Base-by-base conservation (phyloP, 2,113 vertebrate genomes). In the Laticauda colubrina region DNA sequence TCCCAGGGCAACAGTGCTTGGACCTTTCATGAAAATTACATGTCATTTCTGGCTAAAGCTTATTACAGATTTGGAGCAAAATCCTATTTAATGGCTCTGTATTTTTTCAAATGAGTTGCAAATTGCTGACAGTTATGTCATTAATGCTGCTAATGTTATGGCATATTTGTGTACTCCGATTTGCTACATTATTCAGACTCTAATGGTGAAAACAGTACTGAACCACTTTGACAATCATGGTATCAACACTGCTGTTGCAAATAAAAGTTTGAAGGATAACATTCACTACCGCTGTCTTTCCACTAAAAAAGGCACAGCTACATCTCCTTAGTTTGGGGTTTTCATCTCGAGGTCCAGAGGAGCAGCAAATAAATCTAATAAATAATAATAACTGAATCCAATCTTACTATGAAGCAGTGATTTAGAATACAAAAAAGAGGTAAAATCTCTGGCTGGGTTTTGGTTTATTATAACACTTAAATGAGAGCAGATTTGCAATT, bases 381-480 rank as follows among this genome's bases (percentile, higher is more conserved):
- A 61, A 61, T 61, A 61, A 26, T 61, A 61, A 61, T 92, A 93
- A 48, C 59, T 94, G 94, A 87, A 89, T 96, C 94, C 91, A 51
- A 88, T 94, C 85, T 95, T 69, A 92, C 64, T 94, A 86, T 93
- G 93, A 91, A 18, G 93, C 61, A 93, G 95, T 93, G 89, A 92
- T 96, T 96, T 96, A 10, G 51, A 95, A 94, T 51, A 95, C 93
- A 95, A 95, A 95, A 94, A 10, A 95, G 91, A 11, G 87, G 94
- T 45, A 24, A 95, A 96, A 96, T 96, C 94, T 95, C 96, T 95
- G 95, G 93, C 95, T 96, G 89, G 81, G 57, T 56, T 91, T 86
- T 61, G 0, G 3, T 90, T 95, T 95, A 94, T 95, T 94, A 85
- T 3, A 3, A 85, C 87, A 94, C 93, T 96, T 92, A 96, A 95